Evolutionary conservation across 2,113 vertebrate species (phyloP).

Genomic region (Gobio gobio): DNA sequence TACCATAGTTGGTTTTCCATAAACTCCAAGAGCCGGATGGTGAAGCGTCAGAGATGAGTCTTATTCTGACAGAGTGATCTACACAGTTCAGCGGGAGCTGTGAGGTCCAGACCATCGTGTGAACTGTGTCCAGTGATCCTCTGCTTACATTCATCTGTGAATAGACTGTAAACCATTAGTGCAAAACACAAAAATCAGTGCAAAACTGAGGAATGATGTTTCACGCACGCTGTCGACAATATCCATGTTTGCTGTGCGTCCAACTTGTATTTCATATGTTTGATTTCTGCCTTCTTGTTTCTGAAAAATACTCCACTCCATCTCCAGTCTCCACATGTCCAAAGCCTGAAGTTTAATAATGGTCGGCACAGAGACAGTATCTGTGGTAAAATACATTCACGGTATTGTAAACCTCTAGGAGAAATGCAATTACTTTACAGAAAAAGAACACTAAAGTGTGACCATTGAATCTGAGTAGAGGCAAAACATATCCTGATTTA

Average conservation of each 20-base stretch:
- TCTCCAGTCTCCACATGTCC: slow-evolving; percentile 33
- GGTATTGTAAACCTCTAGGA: neutral
- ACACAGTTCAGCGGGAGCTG: slow-evolving; percentile 68
- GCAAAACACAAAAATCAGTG: neutral
- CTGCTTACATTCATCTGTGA: slow-evolving; percentile 59
- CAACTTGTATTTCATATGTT: slow-evolving; percentile 65
- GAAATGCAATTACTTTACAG: neutral
- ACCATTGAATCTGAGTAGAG: neutral
- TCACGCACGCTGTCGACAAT: slow-evolving; percentile 22
- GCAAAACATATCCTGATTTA: neutral
- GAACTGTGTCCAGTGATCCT: neutral
- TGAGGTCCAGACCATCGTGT: slow-evolving; percentile 66
- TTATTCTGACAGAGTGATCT: slow-evolving; percentile 69
- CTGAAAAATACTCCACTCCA: slow-evolving; percentile 11
- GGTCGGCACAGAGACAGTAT: neutral
- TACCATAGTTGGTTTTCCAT: slow-evolving; percentile 66
- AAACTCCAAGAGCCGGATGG: slow-evolving; percentile 61
- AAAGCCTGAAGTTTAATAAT: neutral
- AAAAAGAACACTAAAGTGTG: neutral
- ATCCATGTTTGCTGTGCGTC: slow-evolving; percentile 48
- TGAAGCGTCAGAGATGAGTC: slow-evolving; percentile 51
- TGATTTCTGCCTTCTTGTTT: neutral
- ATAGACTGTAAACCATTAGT: slow-evolving; percentile 10
- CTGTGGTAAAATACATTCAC: neutral
- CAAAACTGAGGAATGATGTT: slow-evolving; percentile 1